Evolutionary conservation across 1,140 invertebrate species (phyloP), one percentile per base, ranked within the genome.

Genomic region (Bombus impatiens): DNA sequence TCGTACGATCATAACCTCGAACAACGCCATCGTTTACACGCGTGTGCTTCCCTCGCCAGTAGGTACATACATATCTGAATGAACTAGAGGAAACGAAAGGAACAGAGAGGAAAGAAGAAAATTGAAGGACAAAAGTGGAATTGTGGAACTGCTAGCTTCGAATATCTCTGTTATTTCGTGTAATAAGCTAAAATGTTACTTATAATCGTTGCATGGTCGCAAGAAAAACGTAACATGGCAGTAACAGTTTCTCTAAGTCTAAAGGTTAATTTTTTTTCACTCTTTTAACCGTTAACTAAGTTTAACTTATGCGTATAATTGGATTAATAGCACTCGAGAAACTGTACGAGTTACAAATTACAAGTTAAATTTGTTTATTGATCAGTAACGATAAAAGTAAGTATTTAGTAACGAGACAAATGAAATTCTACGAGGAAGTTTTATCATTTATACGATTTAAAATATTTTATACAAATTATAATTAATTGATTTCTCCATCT

Each of bases 1-100:
- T 68, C 59, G 82, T 68, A 78, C 77, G 87, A 88, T 88, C 84
- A 82, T 89, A 82, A 89, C 84, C 84, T 89, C 70, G 87, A 81
- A 71, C 78, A 79, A 74, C 62, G 59, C 47, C 53, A 78, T 89
- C 44, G 57, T 9, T 2, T 32, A 57, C 32, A 47, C 28, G 68
- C 53, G 68, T 57, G 40, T n/a, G 28, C 9, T n/a, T 28, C 59
- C 59, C 28, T n/a, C 35, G 12, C 62, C 13, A 67, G 10, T n/a
- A 5, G 28, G 3, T n/a, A 62, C 59, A 12, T 62, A 62, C 25
- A 62, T 3, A 13, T 59, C 57, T 28, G 62, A 65, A 65, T 65
- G 13, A 65, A n/a, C 62, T 18, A 15, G 62, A 32, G 3, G 10
- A 65, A n/a, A 65, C 28, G 0, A 5, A 65, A 32, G 28, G n/a